Conservation (phyloP, 2,888 invertebrate species). For the Mechanitis mazaeus region DNA sequence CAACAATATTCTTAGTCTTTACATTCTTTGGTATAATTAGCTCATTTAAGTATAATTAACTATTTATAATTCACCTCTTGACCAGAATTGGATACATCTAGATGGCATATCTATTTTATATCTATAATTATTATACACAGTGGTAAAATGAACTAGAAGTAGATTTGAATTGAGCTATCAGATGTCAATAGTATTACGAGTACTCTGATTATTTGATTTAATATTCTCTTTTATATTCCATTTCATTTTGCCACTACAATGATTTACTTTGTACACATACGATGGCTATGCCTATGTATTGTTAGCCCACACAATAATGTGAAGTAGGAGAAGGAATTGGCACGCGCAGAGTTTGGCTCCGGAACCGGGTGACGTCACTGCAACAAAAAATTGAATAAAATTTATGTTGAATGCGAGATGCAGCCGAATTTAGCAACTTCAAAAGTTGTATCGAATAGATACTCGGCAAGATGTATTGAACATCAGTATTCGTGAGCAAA, state of each 20-base stretch:
- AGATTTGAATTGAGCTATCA: conserved; percentile 9
- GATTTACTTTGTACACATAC: conserved; percentile 20
- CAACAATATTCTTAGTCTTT: conserved; percentile 74
- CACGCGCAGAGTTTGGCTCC: conserved; percentile 55
- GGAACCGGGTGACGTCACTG: conserved; percentile 71
- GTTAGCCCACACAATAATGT: conserved; percentile 59
- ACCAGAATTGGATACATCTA: conserved; percentile 58
- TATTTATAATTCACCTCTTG: conserved; percentile 62
- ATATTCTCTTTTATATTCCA: conserved; percentile 9
- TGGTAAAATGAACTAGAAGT: conserved; percentile 3
- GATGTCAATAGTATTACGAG: neutral
- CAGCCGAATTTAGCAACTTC: conserved; percentile 19
- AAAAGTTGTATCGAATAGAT: conserved; percentile 17
- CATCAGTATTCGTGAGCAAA: conserved; percentile 14
- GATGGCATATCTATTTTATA: conserved; percentile 42
- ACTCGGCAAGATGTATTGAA: conserved; percentile 11
- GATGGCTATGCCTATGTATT: conserved; percentile 49
- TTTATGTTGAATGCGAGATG: conserved; percentile 23
- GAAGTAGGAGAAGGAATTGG: conserved; percentile 58
- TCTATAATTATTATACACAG: conserved; percentile 16
- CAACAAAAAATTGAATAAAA: conserved; percentile 26
- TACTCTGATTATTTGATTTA: conserved; percentile 5
- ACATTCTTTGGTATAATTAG: conserved; percentile 74
- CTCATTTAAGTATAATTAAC: conserved; percentile 62
- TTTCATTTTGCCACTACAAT: conserved; percentile 14